phyloP scores from a whole-genome alignment of 2,113 vertebrate species.

The Puntigrus tetrazona region DNA sequence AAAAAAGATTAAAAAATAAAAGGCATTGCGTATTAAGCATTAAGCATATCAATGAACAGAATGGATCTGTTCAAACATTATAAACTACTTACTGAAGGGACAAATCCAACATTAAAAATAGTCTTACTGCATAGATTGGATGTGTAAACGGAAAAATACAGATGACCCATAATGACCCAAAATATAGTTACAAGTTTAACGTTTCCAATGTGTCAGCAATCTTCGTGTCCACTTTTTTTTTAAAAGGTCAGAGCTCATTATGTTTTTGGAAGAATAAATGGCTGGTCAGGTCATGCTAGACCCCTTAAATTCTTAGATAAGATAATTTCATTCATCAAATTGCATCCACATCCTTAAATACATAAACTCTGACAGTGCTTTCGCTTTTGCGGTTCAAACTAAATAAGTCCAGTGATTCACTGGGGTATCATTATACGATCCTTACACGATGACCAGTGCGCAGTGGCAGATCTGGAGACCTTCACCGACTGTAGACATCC shows the following conservation, averaged over 20 bases:
- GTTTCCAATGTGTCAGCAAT: background rate
- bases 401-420: slow-evolving; percentile 12
- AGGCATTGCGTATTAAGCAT: no score
- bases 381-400: background rate
- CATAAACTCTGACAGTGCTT: background rate
- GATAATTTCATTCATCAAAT: background rate
- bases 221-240: background rate
- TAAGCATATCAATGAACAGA: background rate
- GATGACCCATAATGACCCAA: background rate
- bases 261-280: background rate
- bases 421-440: background rate
- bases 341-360: background rate
- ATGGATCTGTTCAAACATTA: no score
- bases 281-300: background rate
- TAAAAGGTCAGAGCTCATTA: background rate
- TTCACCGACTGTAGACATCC: slow-evolving; percentile 26
- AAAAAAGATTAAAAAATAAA: no score
- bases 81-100: background rate
- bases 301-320: background rate
- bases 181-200: background rate
- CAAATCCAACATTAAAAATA: background rate
- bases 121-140: background rate
- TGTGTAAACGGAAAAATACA: background rate
- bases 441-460: background rate
- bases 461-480: slow-evolving; percentile 32